A percentile compares a stretch with the other conserved stretches of the same genome.
These are phyloP conservation scores for Puma concolor DNA, from an alignment of 2,113 vertebrate genomes.

Conservation along the genomic window DNA sequence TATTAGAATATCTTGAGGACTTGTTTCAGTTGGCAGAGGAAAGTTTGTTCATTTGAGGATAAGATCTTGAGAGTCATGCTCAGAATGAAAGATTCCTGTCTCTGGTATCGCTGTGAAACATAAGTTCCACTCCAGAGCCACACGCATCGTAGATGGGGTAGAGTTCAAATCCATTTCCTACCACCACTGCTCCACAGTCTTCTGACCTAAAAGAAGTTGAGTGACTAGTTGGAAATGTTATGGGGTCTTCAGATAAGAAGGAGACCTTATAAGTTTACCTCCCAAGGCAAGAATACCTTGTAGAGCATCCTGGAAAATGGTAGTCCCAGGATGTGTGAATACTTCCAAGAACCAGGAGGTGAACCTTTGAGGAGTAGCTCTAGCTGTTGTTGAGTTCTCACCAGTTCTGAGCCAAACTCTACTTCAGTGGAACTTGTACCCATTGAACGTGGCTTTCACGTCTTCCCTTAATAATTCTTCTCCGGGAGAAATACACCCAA, in stretches of 20 bases:
- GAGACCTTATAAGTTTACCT: not conserved
- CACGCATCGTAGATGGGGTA: not conserved
- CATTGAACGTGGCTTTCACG: not conserved
- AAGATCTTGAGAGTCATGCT: not conserved
- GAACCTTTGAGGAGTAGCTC: not conserved
- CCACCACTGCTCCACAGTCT: not conserved
- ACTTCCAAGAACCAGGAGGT: not conserved
- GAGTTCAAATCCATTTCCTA: not conserved
- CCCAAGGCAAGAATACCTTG: not conserved
- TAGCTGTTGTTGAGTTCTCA: not conserved
- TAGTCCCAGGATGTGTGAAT: not conserved
- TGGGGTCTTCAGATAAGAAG: not conserved
- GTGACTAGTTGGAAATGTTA: not conserved
- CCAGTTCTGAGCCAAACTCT: not conserved
- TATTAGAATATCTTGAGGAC: conserved; percentile 8
- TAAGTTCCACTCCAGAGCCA: not conserved
- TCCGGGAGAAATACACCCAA: not conserved
- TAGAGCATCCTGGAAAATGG: not conserved
- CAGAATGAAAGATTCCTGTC: not conserved
- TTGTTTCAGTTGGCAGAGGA: not conserved
- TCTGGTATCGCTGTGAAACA: not conserved
- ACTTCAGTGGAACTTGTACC: not conserved
- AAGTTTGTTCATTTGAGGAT: not conserved
- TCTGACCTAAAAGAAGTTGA: not conserved
- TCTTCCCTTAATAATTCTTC: not conserved